Evolutionary conservation across 2,888 invertebrate species (phyloP).

Genomic region (Lasioglossum morio): DNA sequence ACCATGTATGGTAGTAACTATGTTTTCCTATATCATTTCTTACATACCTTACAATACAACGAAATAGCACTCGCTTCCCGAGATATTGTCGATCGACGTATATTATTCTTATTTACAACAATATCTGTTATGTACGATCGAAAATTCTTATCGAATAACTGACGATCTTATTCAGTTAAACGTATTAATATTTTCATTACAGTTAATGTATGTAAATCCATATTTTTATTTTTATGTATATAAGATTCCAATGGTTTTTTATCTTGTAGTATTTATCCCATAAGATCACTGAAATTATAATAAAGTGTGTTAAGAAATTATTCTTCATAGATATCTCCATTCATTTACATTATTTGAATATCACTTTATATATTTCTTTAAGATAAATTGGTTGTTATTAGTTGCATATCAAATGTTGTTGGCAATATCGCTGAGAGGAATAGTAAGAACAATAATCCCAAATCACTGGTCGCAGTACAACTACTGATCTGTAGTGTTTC

Average conservation of each 20-base stretch:
- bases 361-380: not conserved
- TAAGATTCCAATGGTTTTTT: slow-evolving; percentile 3
- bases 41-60: not conserved
- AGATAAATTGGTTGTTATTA: not conserved
- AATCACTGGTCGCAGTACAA: not conserved
- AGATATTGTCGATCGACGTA: not conserved
- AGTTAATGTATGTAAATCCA: not conserved
- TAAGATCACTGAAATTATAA: not conserved
- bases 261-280: not conserved
- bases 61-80: not conserved
- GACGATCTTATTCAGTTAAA: not conserved
- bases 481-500: not conserved
- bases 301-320: not conserved
- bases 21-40: slow-evolving; percentile 24
- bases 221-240: not conserved
- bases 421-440: not conserved
- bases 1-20: slow-evolving; percentile 47
- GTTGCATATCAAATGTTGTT: not conserved
- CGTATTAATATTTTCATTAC: not conserved
- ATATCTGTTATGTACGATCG: not conserved
- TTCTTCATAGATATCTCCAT: not conserved
- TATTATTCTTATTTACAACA: slow-evolving; percentile 23
- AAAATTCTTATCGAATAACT: not conserved
- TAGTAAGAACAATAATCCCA: not conserved
- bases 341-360: not conserved